Conservation (phyloP, 2,888 invertebrate genomes). For the Prosopocoilus inquinatus region DNA sequence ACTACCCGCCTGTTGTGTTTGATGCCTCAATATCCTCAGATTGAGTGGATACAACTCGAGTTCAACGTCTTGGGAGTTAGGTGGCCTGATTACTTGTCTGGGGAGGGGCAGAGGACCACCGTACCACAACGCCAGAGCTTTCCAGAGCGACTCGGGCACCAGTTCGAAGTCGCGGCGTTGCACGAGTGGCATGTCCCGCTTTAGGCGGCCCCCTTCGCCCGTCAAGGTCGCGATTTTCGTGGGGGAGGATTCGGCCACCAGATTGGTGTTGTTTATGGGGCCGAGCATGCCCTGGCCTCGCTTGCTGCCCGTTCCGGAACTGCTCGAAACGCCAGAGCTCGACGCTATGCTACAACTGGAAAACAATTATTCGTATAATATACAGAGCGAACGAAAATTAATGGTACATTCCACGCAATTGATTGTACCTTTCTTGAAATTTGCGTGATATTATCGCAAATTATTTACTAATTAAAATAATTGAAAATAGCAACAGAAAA, state of each 20-base stretch:
- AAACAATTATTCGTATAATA: too few relatives aligned
- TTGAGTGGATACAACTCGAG: constrained; percentile 82
- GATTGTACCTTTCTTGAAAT: too few relatives aligned
- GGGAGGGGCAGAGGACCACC: constrained; percentile 76
- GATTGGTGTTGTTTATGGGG: constrained; percentile 72
- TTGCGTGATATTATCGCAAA: too few relatives aligned
- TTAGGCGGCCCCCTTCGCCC: constrained; percentile 77
- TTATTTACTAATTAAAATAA: too few relatives aligned
- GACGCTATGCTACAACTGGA: constrained; percentile 51
- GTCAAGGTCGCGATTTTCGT: constrained; percentile 73
- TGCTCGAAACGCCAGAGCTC: constrained; percentile 63
- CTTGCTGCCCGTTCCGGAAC: constrained; percentile 53
- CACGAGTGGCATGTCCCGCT: constrained; percentile 69
- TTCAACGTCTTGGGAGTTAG: constrained; percentile 64
- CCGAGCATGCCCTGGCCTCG: constrained; percentile 57
- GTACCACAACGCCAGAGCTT: constrained; percentile 79
- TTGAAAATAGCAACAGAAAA: too few relatives aligned
- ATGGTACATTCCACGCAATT: too few relatives aligned
- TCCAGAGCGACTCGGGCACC: constrained; percentile 84
- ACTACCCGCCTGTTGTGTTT: constrained; percentile 44
- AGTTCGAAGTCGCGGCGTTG: constrained; percentile 83
- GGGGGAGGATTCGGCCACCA: constrained; percentile 56
- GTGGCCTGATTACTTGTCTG: constrained; percentile 74
- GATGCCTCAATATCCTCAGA: constrained; percentile 72
- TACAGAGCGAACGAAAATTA: too few relatives aligned